Conservation (phyloP, 1,140 invertebrate species). For the Ctenoplectra terminalis region DNA sequence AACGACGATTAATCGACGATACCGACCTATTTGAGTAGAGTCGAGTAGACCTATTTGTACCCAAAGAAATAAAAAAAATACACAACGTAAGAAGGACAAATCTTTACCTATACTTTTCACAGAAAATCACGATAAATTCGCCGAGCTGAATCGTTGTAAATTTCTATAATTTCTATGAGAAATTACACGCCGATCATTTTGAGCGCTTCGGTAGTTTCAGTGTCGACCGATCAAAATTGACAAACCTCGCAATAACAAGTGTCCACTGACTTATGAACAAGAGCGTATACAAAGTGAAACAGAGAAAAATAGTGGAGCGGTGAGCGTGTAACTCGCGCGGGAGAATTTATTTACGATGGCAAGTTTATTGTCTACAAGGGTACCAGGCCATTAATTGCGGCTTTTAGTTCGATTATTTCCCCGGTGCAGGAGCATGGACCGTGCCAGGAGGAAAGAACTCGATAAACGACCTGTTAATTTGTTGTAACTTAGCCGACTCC, state of each 20-base stretch:
- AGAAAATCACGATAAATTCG: too few relatives aligned
- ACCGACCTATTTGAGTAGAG: too few relatives aligned
- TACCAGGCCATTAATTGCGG: conserved; percentile 25
- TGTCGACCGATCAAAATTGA: too few relatives aligned
- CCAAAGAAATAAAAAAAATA: too few relatives aligned
- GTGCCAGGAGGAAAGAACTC: neutral
- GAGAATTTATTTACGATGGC: conserved; percentile 34
- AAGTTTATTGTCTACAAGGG: conserved; percentile 42
- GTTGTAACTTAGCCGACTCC: conserved; percentile 35
- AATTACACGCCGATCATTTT: too few relatives aligned
- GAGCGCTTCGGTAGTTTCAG: too few relatives aligned
- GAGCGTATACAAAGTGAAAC: neutral
- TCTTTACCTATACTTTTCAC: too few relatives aligned
- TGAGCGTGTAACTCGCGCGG: conserved; percentile 15
- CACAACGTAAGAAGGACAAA: too few relatives aligned
- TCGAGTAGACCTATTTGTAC: too few relatives aligned
- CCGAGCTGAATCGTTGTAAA: too few relatives aligned
- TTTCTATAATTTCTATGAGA: too few relatives aligned
- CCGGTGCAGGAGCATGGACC: neutral
- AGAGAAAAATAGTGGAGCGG: neutral
- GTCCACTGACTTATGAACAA: neutral
- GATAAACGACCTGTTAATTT: conserved; percentile 51
- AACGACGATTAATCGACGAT: too few relatives aligned
- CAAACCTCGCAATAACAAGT: neutral
- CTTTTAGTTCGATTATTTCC: conserved; percentile 18